Base-by-base conservation (phyloP, 92 coral and sea anemone species). In the Ricordea florida region DNA sequence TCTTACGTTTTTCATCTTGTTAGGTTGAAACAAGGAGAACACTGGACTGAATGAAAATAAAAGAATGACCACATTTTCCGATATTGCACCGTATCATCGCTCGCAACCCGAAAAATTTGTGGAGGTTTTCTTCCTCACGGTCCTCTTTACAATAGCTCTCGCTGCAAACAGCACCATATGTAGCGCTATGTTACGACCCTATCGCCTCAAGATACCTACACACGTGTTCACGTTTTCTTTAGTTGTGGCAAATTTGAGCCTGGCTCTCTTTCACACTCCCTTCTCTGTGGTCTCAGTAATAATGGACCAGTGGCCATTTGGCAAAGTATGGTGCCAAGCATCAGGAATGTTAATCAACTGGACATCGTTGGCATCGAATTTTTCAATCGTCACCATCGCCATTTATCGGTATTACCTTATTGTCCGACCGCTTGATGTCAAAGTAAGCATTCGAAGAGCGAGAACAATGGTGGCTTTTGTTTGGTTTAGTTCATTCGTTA, bases 331-430 rank as follows among this genome's bases (percentile, higher is more conserved):
- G 94, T 91, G 98, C 52, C 88, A 85, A 33, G 46, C 69, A 1
- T 70, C 87, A 1, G 98, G 91, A 30, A 74, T 96, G 45, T 72
- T 89, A 61, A 65, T 85, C 58, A 90, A 71, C 44, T 40, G 67
- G 15, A 51, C 92, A 41, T 72, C 90, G n/a, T 66, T 82, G 16
- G 93, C 87, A 5, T 92, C 99, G 17, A 92, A 94, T 46, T 78
- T 77, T 64, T 92, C 89, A 16, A 63, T 89, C 42, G 79, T 86
- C 1, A 85, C 84, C 6, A 82, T 96, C 32, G 94, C 99, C 1
- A 21, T 96, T 40, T 78, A 89, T 44, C 99, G 99, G 0, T 96
- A 85, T 55, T 90, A 96, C 72, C 84, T 93, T 37, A 86, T 96
- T 21, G 91, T 93, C 5, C 89, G 80, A 37, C 97, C 99, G 22